Evolutionary conservation across 35 echinoderm and acorn worm genomes (phyloP), one percentile per base, ranked within the genome.

Genomic region (Acanthaster planci): DNA sequence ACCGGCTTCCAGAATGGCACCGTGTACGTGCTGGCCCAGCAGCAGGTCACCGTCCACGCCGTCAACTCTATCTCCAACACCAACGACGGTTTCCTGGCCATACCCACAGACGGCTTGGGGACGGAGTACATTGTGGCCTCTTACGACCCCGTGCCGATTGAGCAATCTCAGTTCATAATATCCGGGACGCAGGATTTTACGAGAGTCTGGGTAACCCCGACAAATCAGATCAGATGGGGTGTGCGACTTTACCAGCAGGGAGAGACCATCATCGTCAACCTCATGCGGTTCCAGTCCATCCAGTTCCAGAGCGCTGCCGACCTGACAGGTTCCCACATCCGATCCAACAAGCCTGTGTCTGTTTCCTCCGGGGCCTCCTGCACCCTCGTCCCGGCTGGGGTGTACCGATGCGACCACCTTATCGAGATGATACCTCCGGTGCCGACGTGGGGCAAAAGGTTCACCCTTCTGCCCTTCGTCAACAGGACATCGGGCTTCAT

Each of bases 361-460:
- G 94, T 97, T 0, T 27, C 92, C 2, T 89, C 86, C 16, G 94
- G 94, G 19, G 82, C 86, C 7, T 89, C 94, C 6, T 97, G 94
- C 40, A 87, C 94, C 0, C 54, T 85, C 9, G 90, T 97, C 8
- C 94, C 94, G 14, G 55, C 21, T 19, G 75, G 29, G 38, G 85
- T 87, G 52, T 81, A 88, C 23, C 79, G 94, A 51, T 97, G 94
- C 57, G 94, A 97, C 39, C 94, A 97, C 64, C 38, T 97, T 35
- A 90, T 97, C 18, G 94, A 97, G 80, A 92, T 89, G 82, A 80
- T 97, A 34, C 94, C 94, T 26, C 90, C 94, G 0, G 84, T 92
- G 50, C 44, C 67, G 15, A 90, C 94, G 16, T 86, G 91, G 78
- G 94, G 94, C 17, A 92, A 85, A 60, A 76, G 82, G 19, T 97